A percentile compares a stretch with the other conserved stretches of the same genome.
Evolutionary conservation across 1,140 invertebrate species (phyloP).

Genomic region (Leptinotarsa undecemlineata): DNA sequence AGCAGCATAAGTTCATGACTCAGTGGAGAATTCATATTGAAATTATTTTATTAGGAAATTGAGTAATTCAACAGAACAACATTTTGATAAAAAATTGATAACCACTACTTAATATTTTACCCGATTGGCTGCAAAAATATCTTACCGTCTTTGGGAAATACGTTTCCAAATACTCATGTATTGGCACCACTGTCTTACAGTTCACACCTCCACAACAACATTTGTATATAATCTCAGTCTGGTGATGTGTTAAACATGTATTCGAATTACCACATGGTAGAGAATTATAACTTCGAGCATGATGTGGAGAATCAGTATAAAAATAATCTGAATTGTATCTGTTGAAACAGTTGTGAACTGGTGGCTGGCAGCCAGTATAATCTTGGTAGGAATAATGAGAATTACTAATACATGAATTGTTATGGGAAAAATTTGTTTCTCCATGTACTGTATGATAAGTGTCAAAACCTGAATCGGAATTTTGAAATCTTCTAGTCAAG

Average conservation of each 20-base stretch:
- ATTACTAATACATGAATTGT: background rate
- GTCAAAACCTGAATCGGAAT: conserved; percentile 27
- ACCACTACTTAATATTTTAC: background rate
- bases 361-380: background rate
- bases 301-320: background rate
- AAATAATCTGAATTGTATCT: conserved; percentile 19
- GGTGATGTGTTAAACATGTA: conserved; percentile 9
- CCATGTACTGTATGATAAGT: conserved; percentile 52
- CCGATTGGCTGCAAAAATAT: conserved; percentile 27
- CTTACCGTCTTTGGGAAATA: conserved; percentile 54
- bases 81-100: background rate
- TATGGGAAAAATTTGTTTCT: conserved; percentile 26
- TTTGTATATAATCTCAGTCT: conserved; percentile 31
- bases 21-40: no score
- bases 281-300: conserved; percentile 17
- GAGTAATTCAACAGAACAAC: background rate
- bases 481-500: conserved; percentile 29
- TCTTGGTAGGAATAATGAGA: background rate
- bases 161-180: conserved; percentile 52
- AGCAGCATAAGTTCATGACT: no score
- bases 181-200: conserved; percentile 47
- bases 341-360: conserved; percentile 6
- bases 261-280: conserved; percentile 10
- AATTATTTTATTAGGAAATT: no score
- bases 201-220: conserved; percentile 40